phyloP scores from a whole-genome alignment of 1,140 invertebrate genomes.

The Mactra quadrangularis region DNA sequence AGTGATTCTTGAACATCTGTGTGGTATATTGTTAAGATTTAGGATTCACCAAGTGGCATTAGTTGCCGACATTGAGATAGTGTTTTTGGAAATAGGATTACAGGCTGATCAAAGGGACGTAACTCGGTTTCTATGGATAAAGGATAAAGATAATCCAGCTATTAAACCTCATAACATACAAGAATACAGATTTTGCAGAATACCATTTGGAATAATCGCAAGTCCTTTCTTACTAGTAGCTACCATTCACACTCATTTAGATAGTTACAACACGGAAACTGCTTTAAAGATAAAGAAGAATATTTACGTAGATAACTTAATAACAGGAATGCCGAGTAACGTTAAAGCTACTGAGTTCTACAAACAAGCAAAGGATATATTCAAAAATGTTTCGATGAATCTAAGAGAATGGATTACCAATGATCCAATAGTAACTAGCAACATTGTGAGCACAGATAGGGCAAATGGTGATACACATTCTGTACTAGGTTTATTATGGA shows the following conservation, averaged over 20 bases:
- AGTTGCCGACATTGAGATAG: too few relatives aligned
- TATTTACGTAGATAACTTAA: too few relatives aligned
- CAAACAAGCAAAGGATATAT: conserved; percentile 7
- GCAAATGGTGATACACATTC: not conserved
- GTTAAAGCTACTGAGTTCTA: conserved; percentile 7
- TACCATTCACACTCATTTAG: conserved; percentile 31
- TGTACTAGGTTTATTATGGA: conserved; percentile 32
- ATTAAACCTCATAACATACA: not conserved
- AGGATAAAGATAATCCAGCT: too few relatives aligned
- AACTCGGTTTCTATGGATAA: conserved; percentile 32
- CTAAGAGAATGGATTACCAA: conserved; percentile 33
- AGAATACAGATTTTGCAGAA: conserved; percentile 40
- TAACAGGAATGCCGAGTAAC: not conserved
- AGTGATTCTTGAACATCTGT: too few relatives aligned
- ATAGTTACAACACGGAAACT: conserved; percentile 2
- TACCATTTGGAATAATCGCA: conserved; percentile 36
- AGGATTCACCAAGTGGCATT: too few relatives aligned
- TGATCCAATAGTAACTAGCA: not conserved
- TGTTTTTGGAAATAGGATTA: too few relatives aligned
- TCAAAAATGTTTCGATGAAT: conserved; percentile 41
- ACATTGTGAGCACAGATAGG: not conserved
- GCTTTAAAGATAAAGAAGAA: conserved; percentile 7
- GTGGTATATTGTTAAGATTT: too few relatives aligned
- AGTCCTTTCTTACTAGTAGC: conserved; percentile 40
- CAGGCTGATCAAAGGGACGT: conserved; percentile 2